A percentile compares a stretch with the other conserved stretches of the same genome.
These are phyloP conservation scores for Tauraco hartlaubi DNA, from an alignment of 2,797 vertebrate species.

Conservation along the genomic window DNA sequence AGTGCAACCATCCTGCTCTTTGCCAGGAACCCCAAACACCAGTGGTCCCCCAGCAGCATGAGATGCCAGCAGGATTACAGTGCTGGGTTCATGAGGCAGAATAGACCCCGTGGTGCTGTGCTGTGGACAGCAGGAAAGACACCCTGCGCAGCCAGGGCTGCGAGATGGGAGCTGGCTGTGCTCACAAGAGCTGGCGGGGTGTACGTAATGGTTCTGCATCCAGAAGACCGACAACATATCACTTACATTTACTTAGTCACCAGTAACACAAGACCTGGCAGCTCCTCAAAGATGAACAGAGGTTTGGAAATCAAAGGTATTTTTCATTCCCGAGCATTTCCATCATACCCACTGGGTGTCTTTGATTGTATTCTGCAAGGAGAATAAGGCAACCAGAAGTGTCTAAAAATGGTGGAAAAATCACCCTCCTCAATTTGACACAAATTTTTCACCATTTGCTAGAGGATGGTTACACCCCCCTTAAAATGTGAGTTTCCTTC, in stretches of 20 bases:
- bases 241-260: not conserved
- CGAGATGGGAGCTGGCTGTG: not conserved
- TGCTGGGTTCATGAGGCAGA: not conserved
- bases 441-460: not conserved
- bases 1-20: not conserved
- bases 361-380: not conserved
- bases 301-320: slow-evolving; percentile 14
- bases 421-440: not conserved
- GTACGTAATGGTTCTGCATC: not conserved
- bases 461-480: not conserved
- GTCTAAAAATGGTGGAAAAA: not conserved
- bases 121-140: not conserved
- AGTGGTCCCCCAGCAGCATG: not conserved
- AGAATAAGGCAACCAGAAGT: not conserved
- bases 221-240: not conserved
- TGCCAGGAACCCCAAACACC: not conserved
- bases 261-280: not conserved
- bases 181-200: fast-evolving
- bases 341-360: not conserved
- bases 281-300: not conserved
- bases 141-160: not conserved
- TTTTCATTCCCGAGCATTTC: not conserved
- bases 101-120: fast-evolving
- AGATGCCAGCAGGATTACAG: not conserved
- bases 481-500: not conserved